These are phyloP conservation scores for Xiphydria camelus DNA, from an alignment of 2,888 invertebrate species.

Conservation along the genomic window DNA sequence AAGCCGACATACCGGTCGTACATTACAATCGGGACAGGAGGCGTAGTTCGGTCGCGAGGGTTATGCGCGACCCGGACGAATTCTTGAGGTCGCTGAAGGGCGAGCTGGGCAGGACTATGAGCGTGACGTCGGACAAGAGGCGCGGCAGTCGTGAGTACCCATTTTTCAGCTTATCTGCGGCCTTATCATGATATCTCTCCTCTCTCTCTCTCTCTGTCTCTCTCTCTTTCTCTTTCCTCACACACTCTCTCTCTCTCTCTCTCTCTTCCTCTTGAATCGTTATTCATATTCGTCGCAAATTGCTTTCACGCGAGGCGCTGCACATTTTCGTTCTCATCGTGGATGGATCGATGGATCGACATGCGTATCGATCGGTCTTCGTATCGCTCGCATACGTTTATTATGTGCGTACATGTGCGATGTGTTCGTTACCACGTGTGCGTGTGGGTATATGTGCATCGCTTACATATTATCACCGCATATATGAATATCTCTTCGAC, in stretches of 20 bases:
- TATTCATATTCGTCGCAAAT: too few relatives aligned
- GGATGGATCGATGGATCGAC: too few relatives aligned
- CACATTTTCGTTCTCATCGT: too few relatives aligned
- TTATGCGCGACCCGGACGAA: conserved; percentile 78
- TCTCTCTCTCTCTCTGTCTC: background rate
- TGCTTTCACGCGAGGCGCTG: too few relatives aligned
- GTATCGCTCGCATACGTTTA: too few relatives aligned
- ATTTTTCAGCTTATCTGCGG: background rate
- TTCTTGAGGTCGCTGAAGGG: conserved; percentile 79
- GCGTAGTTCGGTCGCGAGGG: conserved; percentile 78
- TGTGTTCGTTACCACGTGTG: too few relatives aligned
- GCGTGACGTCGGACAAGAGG: conserved; percentile 66
- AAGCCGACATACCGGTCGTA: conserved; percentile 57
- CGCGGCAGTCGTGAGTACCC: conserved; percentile 72
- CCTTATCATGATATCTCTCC: conserved; percentile 14
- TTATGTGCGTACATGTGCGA: too few relatives aligned
- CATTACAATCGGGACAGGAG: conserved; percentile 71
- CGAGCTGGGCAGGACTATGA: conserved; percentile 81
- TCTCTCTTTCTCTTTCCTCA: conserved; percentile 9
- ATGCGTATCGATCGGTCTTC: too few relatives aligned
- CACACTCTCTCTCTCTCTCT: conserved; percentile 5
- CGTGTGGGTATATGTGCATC: too few relatives aligned
- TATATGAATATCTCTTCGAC: too few relatives aligned
- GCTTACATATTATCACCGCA: too few relatives aligned
- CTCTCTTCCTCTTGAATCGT: background rate